Evolutionary conservation across 2,888 invertebrate genomes (phyloP).

Genomic region (Hirtodrosophila alboralis): DNA sequence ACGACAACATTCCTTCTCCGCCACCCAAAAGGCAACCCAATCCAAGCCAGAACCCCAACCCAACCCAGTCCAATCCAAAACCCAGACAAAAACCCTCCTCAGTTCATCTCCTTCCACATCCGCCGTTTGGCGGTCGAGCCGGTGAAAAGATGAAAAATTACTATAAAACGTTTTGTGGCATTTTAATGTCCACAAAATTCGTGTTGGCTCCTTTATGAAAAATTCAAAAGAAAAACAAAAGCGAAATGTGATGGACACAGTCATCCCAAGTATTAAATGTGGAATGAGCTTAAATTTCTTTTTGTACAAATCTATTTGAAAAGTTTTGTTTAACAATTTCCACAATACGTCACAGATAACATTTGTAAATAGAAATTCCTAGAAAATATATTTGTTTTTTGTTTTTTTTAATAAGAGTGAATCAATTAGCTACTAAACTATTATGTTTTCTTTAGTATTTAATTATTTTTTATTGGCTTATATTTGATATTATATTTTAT

Average conservation of each 20-base stretch:
- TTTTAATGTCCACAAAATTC: slow-evolving; percentile 75
- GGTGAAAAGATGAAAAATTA: slow-evolving; percentile 78
- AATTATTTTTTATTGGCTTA: too few relatives aligned
- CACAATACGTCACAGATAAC: background rate
- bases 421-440: too few relatives aligned
- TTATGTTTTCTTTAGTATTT: too few relatives aligned
- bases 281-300: background rate
- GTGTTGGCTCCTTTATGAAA: slow-evolving; percentile 62
- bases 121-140: slow-evolving; percentile 17
- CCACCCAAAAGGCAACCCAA: slow-evolving; percentile 5
- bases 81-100: slow-evolving; percentile 5
- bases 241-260: slow-evolving; percentile 33
- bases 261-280: slow-evolving; percentile 7
- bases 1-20: slow-evolving; percentile 46
- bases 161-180: slow-evolving; percentile 82
- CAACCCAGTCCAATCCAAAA: slow-evolving; percentile 1
- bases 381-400: too few relatives aligned
- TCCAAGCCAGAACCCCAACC: background rate
- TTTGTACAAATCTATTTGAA: background rate
- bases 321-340: background rate
- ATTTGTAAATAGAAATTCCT: too few relatives aligned
- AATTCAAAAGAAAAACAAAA: slow-evolving; percentile 68
- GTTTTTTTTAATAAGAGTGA: too few relatives aligned
- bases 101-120: slow-evolving; percentile 8
- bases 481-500: too few relatives aligned